Evolutionary conservation across 2,888 invertebrate species (phyloP).

Genomic region (Idaea aversata): DNA sequence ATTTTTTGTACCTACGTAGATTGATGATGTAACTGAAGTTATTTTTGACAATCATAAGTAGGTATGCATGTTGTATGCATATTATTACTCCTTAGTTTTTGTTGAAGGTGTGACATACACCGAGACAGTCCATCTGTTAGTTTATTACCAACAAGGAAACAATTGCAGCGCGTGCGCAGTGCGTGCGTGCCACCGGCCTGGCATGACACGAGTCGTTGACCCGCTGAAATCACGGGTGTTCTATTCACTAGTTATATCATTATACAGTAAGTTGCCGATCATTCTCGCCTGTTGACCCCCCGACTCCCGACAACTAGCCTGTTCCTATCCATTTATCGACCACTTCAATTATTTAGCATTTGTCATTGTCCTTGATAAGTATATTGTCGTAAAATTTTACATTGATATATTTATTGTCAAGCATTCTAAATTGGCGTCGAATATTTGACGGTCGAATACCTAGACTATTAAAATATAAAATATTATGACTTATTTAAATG

Average conservation of each 20-base stretch:
- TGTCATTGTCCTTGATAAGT: slow-evolving; percentile 47
- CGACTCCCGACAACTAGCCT: slow-evolving; percentile 58
- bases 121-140: slow-evolving; percentile 1
- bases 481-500: not conserved
- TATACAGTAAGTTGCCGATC: slow-evolving; percentile 57
- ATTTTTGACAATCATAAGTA: not conserved
- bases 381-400: slow-evolving; percentile 41
- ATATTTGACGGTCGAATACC: slow-evolving; percentile 9
- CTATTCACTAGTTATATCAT: slow-evolving; percentile 56
- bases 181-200: not conserved
- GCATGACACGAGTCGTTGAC: slow-evolving; percentile 54
- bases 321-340: slow-evolving; percentile 61
- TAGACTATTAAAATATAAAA: not conserved
- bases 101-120: not conserved
- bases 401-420: slow-evolving; percentile 39
- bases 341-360: slow-evolving; percentile 61
- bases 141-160: slow-evolving; percentile 15
- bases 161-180: not conserved
- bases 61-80: not conserved
- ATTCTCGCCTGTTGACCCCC: slow-evolving; percentile 65
- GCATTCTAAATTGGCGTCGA: slow-evolving; percentile 30
- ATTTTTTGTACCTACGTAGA: too few species aligned
- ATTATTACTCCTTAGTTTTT: not conserved
- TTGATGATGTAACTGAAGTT: not conserved
- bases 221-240: slow-evolving; percentile 68